Base-by-base conservation (phyloP, 2,113 vertebrate genomes). In the Henicopernis longicauda region DNA sequence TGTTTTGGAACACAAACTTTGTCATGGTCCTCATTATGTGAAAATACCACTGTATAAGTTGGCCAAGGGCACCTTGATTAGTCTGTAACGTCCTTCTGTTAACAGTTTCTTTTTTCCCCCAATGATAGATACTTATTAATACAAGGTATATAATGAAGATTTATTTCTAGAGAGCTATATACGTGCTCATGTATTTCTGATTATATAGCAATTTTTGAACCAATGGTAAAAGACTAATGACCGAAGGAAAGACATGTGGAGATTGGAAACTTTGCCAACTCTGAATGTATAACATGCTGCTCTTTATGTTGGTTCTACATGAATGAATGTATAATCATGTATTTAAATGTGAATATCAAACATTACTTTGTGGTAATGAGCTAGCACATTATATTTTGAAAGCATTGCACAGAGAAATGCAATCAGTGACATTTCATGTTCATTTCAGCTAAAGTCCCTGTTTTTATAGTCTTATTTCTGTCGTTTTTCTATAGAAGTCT, bases 1-100 rank as follows among this genome's bases (percentile, higher is more conserved):
- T 92, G 11, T 87, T 95, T 96, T 94, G 95, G 93, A 95, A 87
- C 73, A 87, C 93, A 92, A 80, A 96, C 65, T 95, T 93, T 89
- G 77, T 90, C 76, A 69, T 66, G 76, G 52, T 89, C 59, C 23
- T 96, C 85, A 79, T 97, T 94, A 96, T 31, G 17, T 92, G 82
- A 94, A 94, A 93, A 92, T 77, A 82, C 38, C 47, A 42, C 38
- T 69, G 25, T 71, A 4, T 29, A 57, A 94, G 77, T 91, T 1
- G 0, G 79, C 27, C 90, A 95, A 96, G 91, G 96, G 96, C 85
- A 93, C 91, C 62, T 96, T 96, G 93, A 95, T 94, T 96, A 90
- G 76, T 92, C 82, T 90, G 59, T 77, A 77, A 71, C 0, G 26
- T 85, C 54, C 77, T 95, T 92, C 54, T 61, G 31, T 92, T 95